A percentile compares a stretch with the other conserved stretches of the same genome.
These are phyloP conservation scores for Crematogaster levior DNA, from an alignment of 2,888 invertebrate species.

Conservation along the genomic window DNA sequence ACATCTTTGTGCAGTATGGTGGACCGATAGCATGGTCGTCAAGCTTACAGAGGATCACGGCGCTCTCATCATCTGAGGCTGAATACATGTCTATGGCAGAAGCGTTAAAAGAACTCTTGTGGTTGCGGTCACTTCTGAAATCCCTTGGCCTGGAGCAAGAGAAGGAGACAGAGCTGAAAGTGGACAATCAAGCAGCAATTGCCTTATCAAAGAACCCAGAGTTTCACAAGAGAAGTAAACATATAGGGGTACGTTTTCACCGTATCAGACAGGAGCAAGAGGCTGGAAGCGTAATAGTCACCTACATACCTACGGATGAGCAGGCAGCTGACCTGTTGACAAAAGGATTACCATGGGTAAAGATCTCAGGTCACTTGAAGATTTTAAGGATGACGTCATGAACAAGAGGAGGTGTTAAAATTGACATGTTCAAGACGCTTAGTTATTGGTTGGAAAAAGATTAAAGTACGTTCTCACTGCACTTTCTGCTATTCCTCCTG, in stretches of 20 bases:
- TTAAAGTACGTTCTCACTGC: no score
- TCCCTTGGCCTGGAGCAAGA: slow-evolving; percentile 3
- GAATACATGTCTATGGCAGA: slow-evolving; percentile 34
- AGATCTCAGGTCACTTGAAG: not conserved
- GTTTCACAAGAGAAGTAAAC: not conserved
- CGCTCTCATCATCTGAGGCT: slow-evolving; percentile 12
- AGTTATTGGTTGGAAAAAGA: no score
- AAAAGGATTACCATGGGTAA: not conserved
- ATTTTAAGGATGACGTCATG: not conserved
- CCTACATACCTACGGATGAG: not conserved
- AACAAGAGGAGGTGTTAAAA: slow-evolving; percentile 44
- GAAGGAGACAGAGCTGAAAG: not conserved
- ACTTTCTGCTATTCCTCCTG: no score
- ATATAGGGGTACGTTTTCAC: slow-evolving; percentile 35
- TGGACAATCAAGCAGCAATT: slow-evolving; percentile 26
- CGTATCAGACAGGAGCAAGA: slow-evolving; percentile 19
- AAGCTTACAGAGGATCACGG: not conserved
- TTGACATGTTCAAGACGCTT: not conserved
- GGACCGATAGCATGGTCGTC: slow-evolving; percentile 33
- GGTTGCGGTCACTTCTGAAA: not conserved
- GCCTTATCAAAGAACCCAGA: slow-evolving; percentile 8
- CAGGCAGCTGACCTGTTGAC: slow-evolving; percentile 4
- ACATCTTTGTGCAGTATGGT: not conserved
- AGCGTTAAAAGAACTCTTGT: slow-evolving; percentile 27
- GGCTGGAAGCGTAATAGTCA: not conserved